Base-by-base conservation (phyloP, 2,113 vertebrate species). In the Circaetus cinerascens region DNA sequence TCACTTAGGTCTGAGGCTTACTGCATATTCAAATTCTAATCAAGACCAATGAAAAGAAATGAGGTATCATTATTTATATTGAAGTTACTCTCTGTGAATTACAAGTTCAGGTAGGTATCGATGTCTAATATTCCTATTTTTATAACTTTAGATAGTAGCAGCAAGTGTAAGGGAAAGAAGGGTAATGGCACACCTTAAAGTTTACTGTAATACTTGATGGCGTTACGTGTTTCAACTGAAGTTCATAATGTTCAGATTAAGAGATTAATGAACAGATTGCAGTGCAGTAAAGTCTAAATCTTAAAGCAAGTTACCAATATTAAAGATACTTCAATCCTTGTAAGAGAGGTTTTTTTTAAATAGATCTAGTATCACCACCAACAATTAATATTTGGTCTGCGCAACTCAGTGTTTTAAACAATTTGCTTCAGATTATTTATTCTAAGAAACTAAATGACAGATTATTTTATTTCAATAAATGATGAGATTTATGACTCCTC, bases 181-280 rank as follows among this genome's bases (percentile, higher is more conserved):
- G 45, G 20, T 51, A 41, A 64, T 17, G 17, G 34, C 76, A 67
- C 9, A 5, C 62, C 25, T 81, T 89, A 53, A 64, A 55, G 51
- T 91, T 86, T 81, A 18, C 69, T 74, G 17, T 69, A 29, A 7
- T 60, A 45, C 34, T 88, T 80, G 15, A 11, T 90, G 40, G 32
- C 66, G 9, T 25, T 64, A 4, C 0, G 2, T 71, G 23, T 62
- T 92, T 90, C 25, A 67, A 1, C 45, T 60, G 5, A 79, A 76
- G 32, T 56, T 86, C 4, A 0, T 75, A 21, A 32, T 0, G 0
- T 69, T 86, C 56, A 75, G 18, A 40, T 78, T 43, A 68, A 77
- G 55, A 77, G 27, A 68, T 53, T 27, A 86, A 19, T 15, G 15
- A 79, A 23, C 15, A 38, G 9, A 34, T 41, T 80, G 56, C 41